Evolutionary conservation across 2,113 vertebrate species (phyloP).

Genomic region (Hippocampus barbouri): DNA sequence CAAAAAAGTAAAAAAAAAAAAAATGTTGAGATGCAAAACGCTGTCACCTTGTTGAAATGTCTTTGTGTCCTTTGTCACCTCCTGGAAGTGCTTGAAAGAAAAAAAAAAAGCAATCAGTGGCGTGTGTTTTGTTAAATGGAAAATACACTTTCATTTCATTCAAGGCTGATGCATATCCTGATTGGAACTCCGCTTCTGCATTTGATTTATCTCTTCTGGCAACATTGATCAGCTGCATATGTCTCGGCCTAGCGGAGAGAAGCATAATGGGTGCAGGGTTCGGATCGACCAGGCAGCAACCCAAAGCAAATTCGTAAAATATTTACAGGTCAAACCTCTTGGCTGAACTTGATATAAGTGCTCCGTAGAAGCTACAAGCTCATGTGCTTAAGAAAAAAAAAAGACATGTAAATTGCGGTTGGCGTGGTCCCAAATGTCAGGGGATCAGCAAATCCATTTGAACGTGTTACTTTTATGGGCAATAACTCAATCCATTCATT

Average conservation of each 20-base stretch:
- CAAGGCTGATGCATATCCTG: constrained; percentile 10
- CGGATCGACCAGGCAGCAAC: not conserved
- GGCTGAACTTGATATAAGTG: not conserved
- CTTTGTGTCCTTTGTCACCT: constrained; percentile 24
- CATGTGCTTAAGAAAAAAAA: not conserved
- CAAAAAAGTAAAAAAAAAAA: not conserved
- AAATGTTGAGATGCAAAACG: not conserved
- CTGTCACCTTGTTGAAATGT: not conserved
- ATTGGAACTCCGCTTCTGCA: constrained; percentile 16
- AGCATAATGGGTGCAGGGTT: not conserved
- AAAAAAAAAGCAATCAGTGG: constrained; percentile 19
- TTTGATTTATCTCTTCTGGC: constrained; percentile 35
- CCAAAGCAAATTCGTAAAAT: not conserved
- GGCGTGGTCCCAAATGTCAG: not conserved
- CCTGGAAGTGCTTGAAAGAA: constrained; percentile 14
- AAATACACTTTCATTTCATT: constrained; percentile 29
- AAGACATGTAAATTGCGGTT: not conserved
- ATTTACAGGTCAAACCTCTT: not conserved
- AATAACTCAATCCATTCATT: not conserved
- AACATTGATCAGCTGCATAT: constrained; percentile 28
- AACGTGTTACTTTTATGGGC: not conserved
- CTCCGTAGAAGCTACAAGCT: not conserved
- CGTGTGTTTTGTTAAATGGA: constrained; percentile 24
- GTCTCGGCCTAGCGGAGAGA: constrained; percentile 18
- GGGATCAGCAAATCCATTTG: not conserved